A percentile compares a stretch with the other conserved stretches of the same genome.
These are phyloP conservation scores for Nannobrachium achirus DNA, from an alignment of 2,113 vertebrate species.

Conservation along the genomic window DNA sequence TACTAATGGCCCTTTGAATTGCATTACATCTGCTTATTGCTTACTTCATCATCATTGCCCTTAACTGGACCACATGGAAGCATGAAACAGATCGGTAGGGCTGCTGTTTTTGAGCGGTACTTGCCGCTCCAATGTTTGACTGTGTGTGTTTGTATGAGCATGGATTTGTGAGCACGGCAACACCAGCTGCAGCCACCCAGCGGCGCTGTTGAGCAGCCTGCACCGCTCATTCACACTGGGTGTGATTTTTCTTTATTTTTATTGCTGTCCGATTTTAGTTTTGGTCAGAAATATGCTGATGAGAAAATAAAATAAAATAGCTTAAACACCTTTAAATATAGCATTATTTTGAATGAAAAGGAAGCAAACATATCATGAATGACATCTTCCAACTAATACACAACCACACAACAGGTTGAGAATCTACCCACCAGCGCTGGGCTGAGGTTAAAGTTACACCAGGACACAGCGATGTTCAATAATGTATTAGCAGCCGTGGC, in stretches of 20 bases:
- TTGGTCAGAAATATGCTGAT: not conserved
- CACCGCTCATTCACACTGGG: no score
- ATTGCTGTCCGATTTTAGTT: no score
- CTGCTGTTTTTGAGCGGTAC: not conserved
- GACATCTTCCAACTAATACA: conserved; percentile 4
- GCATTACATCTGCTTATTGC: conserved; percentile 6
- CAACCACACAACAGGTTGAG: conserved; percentile 31
- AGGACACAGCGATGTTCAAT: conserved; percentile 59
- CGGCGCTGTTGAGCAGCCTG: no score
- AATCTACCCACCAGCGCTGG: conserved; percentile 34
- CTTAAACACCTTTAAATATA: not conserved
- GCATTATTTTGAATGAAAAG: not conserved
- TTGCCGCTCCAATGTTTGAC: no score
- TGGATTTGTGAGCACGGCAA: no score
- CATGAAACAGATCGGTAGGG: not conserved
- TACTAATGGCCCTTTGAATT: not conserved
- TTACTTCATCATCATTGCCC: not conserved
- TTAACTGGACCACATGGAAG: not conserved
- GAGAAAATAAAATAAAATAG: not conserved
- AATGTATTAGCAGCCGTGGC: conserved; percentile 59
- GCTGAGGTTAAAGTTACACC: conserved; percentile 53
- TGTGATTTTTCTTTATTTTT: no score
- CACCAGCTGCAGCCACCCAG: no score
- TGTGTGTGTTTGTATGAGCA: no score
- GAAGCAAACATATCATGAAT: not conserved